Base-by-base conservation (phyloP, 2,113 vertebrate genomes). In the Sinocyclocheilus anshuiensis region DNA sequence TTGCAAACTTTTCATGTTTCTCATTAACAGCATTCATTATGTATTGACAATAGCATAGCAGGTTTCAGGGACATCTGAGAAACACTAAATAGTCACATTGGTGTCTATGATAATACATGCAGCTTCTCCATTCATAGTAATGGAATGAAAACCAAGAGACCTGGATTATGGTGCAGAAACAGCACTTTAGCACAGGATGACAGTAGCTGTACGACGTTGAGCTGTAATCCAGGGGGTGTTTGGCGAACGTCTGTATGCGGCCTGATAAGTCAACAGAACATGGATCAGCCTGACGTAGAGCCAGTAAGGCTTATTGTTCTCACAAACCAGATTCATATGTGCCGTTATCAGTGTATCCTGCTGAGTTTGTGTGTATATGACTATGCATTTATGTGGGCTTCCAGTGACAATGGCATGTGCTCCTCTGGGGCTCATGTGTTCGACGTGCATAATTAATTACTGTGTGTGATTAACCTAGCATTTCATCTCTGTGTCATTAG, bases 81-180 rank as follows among this genome's bases (percentile, higher is more conserved):
- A 71, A 88, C 89, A 90, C 91, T 89, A 92, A 91, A 93, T 91
- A 87, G 86, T 63, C 61, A 18, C 65, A 79, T 87, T 85, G 89
- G 88, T 89, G 91, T 87, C 77, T 86, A 80, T 88, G 86, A 88
- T 87, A 90, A 91, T 82, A 88, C 63, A 80, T 81, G 71, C 39
- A 83, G n/a, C 42, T 86, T 71, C 45, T 84, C 33, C 69, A 85
- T 81, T 88, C 79, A 86, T 74, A 85, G 29, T 65, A 89, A 83
- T 78, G 85, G 48, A 87, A 85, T 63, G 78, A 26, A 89, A 87
- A 90, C 26, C 55, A 77, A 39, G 65, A 84, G 74, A 81, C 77
- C 85, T 84, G 53, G 86, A 89, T 81, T 69, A 89, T 55, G 82
- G 81, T 81, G 53, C 50, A 29, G 85, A 81, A 84, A 22, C 80